Conservation (phyloP, 2,113 vertebrate genomes). For the Perca flavescens region DNA sequence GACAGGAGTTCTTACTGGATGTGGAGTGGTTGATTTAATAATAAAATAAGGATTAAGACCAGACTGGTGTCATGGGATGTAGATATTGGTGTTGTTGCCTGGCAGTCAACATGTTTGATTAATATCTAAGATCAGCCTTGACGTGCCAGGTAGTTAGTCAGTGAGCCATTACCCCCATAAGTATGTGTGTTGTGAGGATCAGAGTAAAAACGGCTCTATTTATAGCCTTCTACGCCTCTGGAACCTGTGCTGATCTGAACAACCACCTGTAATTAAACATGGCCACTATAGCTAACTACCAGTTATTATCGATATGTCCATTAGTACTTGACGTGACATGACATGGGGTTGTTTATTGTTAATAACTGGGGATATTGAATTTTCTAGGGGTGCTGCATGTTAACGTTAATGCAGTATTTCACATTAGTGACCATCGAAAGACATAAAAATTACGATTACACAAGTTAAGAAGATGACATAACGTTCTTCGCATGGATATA, state of each 20-base stretch:
- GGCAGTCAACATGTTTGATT: slow-evolving; percentile 6
- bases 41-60: neutral
- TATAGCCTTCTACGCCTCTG: slow-evolving; percentile 12
- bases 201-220: slow-evolving; percentile 33
- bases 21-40: neutral
- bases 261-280: slow-evolving; percentile 31
- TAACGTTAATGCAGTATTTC: neutral
- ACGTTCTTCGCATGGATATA: neutral
- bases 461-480: neutral
- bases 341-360: neutral
- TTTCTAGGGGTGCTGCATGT: neutral
- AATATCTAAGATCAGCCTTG: slow-evolving; percentile 25
- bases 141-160: slow-evolving; percentile 30
- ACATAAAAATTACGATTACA: neutral
- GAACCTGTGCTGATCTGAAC: slow-evolving; percentile 1
- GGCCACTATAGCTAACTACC: neutral
- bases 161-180: slow-evolving; percentile 21
- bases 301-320: no score
- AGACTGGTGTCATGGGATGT: neutral
- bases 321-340: no score
- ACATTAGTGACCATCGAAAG: neutral
- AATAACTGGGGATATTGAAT: neutral
- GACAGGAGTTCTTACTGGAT: neutral
- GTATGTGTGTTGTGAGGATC: slow-evolving; percentile 29
- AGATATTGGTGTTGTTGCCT: slow-evolving; percentile 20